Evolutionary conservation across 2,888 invertebrate species (phyloP), one percentile per base, ranked within the genome.

Genomic region (Platerodrilus igneus): DNA sequence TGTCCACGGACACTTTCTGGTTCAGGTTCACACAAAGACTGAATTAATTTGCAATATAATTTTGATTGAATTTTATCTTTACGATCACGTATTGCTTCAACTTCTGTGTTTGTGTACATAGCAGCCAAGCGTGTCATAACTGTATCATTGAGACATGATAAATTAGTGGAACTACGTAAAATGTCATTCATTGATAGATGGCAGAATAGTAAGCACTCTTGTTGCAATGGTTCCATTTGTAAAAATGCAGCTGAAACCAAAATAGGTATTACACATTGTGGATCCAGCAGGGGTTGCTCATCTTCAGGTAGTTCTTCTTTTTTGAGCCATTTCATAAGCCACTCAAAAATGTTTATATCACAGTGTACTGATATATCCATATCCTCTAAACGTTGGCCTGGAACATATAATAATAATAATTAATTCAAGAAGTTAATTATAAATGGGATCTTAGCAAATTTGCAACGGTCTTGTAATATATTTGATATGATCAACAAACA

Each of bases 351-450:
- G 63, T 86, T 78, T 39, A 96, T 86, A 68, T 96, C 95, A 63
- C 95, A 96, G 63, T 95, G 95, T 1, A 96, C 95, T 0, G 93
- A 93, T 52, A 96, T 95, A 59, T 95, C 94, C 80, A 94, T 91
- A 58, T 94, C 93, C 59, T 87, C 86, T 4, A 90, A 67, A 39
- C 81, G 76, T 62, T 89, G 88, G 0, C 80, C 71, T 66, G 53
- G 48, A 41, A 58, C n/a, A n/a, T n/a, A n/a, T n/a, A n/a, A n/a
- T n/a, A n/a, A n/a, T n/a, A n/a, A n/a, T n/a, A n/a, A n/a, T n/a
- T n/a, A n/a, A n/a, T n/a, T n/a, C n/a, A n/a, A n/a, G n/a, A n/a
- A n/a, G n/a, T n/a, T n/a, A n/a, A n/a, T n/a, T n/a, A n/a, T n/a
- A n/a, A n/a, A n/a, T n/a, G n/a, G n/a, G n/a, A n/a, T n/a, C n/a